Evolutionary conservation across 1,140 invertebrate genomes (phyloP), one percentile per base, ranked within the genome.

Genomic region (Gonatopus flavifemur): DNA sequence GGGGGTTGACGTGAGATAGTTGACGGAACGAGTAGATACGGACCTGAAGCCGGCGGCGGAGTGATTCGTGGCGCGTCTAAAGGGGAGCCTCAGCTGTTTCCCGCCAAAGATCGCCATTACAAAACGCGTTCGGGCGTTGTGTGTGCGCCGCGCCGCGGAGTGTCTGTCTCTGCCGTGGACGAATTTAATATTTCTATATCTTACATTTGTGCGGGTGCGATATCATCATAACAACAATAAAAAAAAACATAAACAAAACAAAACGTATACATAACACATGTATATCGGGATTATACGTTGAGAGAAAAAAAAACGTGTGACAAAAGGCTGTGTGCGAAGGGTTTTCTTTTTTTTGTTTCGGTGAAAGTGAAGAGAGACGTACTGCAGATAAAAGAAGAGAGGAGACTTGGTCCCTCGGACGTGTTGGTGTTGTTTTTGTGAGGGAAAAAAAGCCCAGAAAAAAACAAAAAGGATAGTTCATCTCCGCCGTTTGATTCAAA

Each of bases 61-160:
- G 72, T 77, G 70, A 79, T 77, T 65, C 55, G 69, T 52, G 67
- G 64, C 49, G 37, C 55, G 52, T 41, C 52, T 52, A 52, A 62
- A 62, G 66, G 69, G 66, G 66, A 76, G 72, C 74, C 82, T 83
- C 82, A 84, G 82, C 82, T 84, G 82, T 84, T 84, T 84, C 82
- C 82, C 82, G 82, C 81, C 81, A 83, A 82, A 79, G 76, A 72
- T 72, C 76, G 79, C 80, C 81, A 82, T 78, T 82, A 81, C 80
- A 79, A 79, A 81, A 79, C 64, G 57, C 65, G 65, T 55, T 67
- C 59, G 63, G 59, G 67, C 63, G 66, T 72, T 67, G 67, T 69
- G 66, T 64, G 61, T 67, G 59, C 57, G 56, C 55, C 57, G 52
- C 56, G 55, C n/a, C n/a, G n/a, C 59, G 57, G 52, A 52, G 64